Percentiles rank a stretch among this genome's conserved stretches.
These are phyloP conservation scores for Cheumatopsyche charites DNA, from an alignment of 1,140 invertebrate genomes.

Conservation along the genomic window DNA sequence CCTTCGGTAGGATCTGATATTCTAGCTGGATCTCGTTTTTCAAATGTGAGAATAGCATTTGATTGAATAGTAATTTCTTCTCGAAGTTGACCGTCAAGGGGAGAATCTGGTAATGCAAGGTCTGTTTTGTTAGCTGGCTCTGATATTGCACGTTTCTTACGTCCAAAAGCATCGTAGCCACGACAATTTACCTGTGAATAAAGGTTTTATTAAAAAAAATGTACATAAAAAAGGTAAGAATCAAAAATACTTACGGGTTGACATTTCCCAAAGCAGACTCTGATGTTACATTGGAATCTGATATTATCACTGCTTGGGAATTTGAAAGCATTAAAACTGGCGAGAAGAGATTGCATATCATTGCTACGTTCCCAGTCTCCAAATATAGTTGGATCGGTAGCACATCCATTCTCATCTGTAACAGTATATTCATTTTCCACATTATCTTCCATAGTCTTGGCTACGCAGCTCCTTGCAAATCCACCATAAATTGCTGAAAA, in stretches of 20 bases:
- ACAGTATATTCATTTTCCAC: constrained; percentile 91
- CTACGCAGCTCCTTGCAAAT: constrained; percentile 90
- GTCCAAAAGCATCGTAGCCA: constrained; percentile 87
- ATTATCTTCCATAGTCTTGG: constrained; percentile 89
- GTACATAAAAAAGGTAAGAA: constrained; percentile 21
- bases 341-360: constrained; percentile 80
- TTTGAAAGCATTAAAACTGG: constrained; percentile 93
- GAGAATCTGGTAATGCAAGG: constrained; percentile 64
- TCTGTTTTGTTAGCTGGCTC: constrained; percentile 62
- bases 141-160: constrained; percentile 72
- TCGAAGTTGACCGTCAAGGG: constrained; percentile 79
- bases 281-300: constrained; percentile 94
- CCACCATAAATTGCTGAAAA: constrained; percentile 87
- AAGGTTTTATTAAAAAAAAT: constrained; percentile 43
- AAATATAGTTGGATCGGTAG: constrained; percentile 90
- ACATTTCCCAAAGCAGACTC: constrained; percentile 93
- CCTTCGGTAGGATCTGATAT: constrained; percentile 71
- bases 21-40: constrained; percentile 73
- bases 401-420: constrained; percentile 92
- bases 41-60: constrained; percentile 88
- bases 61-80: constrained; percentile 93
- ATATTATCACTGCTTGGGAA: constrained; percentile 95
- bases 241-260: constrained; percentile 76
- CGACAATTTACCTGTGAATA: constrained; percentile 90
- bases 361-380: constrained; percentile 91